Base-by-base conservation (phyloP, 2,797 vertebrate genomes). In the Pygocentrus nattereri region DNA sequence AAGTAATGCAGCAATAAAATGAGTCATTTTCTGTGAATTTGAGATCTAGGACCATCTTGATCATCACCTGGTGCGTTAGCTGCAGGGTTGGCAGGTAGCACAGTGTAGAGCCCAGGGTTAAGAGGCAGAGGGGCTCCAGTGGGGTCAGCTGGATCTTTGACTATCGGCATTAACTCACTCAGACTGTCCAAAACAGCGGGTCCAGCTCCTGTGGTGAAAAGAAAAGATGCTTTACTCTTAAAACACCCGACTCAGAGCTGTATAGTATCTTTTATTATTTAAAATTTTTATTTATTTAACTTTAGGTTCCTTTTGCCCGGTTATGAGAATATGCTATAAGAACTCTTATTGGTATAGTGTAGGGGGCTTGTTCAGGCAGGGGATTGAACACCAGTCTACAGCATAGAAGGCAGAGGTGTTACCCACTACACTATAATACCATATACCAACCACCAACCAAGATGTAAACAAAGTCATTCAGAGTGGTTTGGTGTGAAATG, bases 21-120 rank as follows among this genome's bases (percentile, higher is more conserved):
- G 10, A 4, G 41, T 1, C 6, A 38, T 38, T 38, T 38, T 2
- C 3, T 2, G 34, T 38, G 6, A 38, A 38, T 2, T 38, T 6
- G 6, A 59, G 56, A 59, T 23, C 6, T 23, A 25, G 56, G 61
- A 47, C 16, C 21, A 13, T 58, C 21, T 18, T 23, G 65, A 21
- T 15, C 27, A 23, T 79, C 64, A 83, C 84, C 81, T 70, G 81
- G 13, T 47, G 56, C 23, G 41, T 81, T 71, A 38, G 34, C 69
- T 34, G 67, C 23, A 18, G 62, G 30, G 23, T 61, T 67, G 44
- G 62, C 21, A 30, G 69, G 49, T 21, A 15, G n/a, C 62, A 41
- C 3, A 16, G 12, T 16, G 5, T 31, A 23, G 21, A 68, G 23
- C 49, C 31, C 30, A 54, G 41, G 34, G 38, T 75, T 67, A 21